These are phyloP conservation scores for Mirza zaza DNA, from an alignment of 2,113 vertebrate species.

Conservation along the genomic window DNA sequence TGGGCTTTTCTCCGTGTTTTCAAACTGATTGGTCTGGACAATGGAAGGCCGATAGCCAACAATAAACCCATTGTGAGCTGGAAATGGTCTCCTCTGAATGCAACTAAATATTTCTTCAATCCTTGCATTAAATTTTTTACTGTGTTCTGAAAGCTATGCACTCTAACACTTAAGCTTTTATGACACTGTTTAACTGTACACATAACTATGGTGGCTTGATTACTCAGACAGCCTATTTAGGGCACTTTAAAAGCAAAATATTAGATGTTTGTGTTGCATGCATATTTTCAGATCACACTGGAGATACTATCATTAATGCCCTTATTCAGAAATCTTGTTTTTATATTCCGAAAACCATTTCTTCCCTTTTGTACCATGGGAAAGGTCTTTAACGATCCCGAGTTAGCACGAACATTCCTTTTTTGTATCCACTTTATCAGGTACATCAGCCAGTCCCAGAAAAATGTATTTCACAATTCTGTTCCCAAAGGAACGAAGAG, in stretches of 20 bases:
- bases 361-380: neutral
- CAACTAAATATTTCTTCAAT: slow-evolving; percentile 77
- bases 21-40: slow-evolving; percentile 79
- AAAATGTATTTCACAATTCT: slow-evolving; percentile 39
- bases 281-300: neutral
- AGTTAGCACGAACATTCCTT: slow-evolving; percentile 37
- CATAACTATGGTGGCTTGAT: neutral
- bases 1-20: slow-evolving; percentile 69
- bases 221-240: neutral
- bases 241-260: slow-evolving; percentile 11
- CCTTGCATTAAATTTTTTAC: slow-evolving; percentile 68
- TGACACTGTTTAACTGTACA: neutral
- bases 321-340: slow-evolving; percentile 18
- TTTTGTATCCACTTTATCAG: neutral
- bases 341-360: slow-evolving; percentile 32
- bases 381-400: slow-evolving; percentile 33
- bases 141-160: slow-evolving; percentile 25
- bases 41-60: slow-evolving; percentile 70
- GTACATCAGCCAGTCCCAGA: slow-evolving; percentile 29
- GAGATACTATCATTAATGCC: slow-evolving; percentile 13
- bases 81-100: slow-evolving; percentile 74
- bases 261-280: neutral
- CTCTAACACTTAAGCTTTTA: slow-evolving; percentile 2
- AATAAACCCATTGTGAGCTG: slow-evolving; percentile 78
- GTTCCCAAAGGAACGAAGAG: slow-evolving; percentile 61